Evolutionary conservation across 2,797 vertebrate species (phyloP), one percentile per base, ranked within the genome.

Genomic region (Taeniopygia guttata): DNA sequence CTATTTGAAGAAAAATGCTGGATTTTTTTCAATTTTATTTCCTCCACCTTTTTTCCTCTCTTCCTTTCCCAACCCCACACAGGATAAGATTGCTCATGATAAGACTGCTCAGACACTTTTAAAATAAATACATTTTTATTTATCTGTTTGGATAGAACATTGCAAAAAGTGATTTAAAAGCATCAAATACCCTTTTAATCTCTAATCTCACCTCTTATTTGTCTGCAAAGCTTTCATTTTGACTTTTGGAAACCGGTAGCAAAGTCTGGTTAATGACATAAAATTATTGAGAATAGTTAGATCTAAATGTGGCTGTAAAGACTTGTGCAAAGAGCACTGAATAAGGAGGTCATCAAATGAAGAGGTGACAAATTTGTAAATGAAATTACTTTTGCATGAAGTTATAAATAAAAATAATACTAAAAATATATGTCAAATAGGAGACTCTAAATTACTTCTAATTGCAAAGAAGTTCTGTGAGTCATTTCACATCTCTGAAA

Each of bases 11-110:
- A 51, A 77, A 72, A 78, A 52, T 16, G 1, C 1, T 70, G 11
- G 0, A 0, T 5, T 42, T 27, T 27, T 52, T 51, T 19, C 8
- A 6, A 4, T 42, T 36, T 59, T 27, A 17, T 55, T 48, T 16
- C 2, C 7, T 6, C 1, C 1, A 4, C 18, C 3, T 9, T 20
- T 43, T 16, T 30, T 11, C 3, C 4, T 54, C 1, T 11, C 8
- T 38, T 6, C 11, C 2, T 66, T 73, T 84, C 10, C 25, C 15
- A 59, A 4, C 2, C 11, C 3, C 4, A 59, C 1, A 21, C 0
- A 5, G 9, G 8, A 84, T 40, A 40, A 40, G 38, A 40, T 32
- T 78, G 5, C 1, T 70, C 3, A 42, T 38, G 15, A 32, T 27
- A 17, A 38, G 5, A 56, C 32, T 72, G 7, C 1, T 42, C 9